phyloP scores from a whole-genome alignment of 2,113 vertebrate genomes.

The Peromyscus polionotus region DNA sequence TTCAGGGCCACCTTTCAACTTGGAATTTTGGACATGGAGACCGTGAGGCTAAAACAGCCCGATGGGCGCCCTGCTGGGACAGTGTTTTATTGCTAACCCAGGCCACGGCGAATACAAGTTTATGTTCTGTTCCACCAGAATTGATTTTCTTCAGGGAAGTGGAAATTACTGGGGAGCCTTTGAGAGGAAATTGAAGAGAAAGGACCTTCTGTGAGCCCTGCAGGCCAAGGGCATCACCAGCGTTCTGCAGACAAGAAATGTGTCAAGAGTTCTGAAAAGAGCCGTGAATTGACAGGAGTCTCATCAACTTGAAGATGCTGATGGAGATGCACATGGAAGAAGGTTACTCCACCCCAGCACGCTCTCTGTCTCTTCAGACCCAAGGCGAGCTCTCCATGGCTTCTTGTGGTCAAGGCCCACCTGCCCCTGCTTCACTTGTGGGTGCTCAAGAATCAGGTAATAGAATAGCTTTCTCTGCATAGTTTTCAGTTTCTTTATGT shows the following conservation, averaged over 20 bases:
- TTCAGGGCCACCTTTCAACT: background rate
- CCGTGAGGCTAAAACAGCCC: background rate
- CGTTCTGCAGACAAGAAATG: conserved; percentile 8
- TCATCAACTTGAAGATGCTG: background rate
- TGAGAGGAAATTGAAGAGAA: background rate
- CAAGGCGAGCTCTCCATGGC: background rate
- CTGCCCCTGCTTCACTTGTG: background rate
- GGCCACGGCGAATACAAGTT: background rate
- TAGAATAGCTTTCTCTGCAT: background rate
- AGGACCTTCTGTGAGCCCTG: background rate
- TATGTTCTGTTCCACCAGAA: background rate
- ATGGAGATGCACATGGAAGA: background rate
- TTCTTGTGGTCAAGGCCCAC: background rate
- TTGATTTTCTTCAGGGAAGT: background rate
- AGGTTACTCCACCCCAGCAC: background rate
- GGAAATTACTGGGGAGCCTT: background rate
- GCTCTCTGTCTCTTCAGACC: background rate
- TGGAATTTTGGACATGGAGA: background rate
- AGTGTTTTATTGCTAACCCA: background rate
- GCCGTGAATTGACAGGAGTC: background rate
- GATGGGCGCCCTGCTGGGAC: background rate
- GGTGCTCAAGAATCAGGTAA: background rate
- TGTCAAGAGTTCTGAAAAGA: conserved; percentile 1
- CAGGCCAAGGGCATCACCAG: background rate
- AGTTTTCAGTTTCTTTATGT: background rate